Percentiles rank a stretch among this genome's conserved stretches.
Evolutionary conservation across 2,888 invertebrate species (phyloP).

Genomic region (Amitus sp.): DNA sequence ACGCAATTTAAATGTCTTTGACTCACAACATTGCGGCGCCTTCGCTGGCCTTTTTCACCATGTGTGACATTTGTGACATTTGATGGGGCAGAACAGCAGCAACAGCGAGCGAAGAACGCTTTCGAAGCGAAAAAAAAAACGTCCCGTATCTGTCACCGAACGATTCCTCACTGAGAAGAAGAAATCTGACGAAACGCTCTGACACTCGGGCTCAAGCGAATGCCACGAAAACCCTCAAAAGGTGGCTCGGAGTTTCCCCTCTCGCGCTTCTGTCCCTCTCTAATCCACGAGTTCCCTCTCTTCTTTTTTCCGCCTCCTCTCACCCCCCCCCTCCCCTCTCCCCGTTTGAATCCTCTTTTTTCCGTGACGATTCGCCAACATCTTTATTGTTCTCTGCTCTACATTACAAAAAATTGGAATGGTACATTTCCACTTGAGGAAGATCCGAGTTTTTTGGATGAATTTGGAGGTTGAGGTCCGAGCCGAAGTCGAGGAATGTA

Average conservation of each 20-base stretch:
- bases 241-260: not conserved
- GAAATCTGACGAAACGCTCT: slow-evolving; percentile 1
- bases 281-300: not conserved
- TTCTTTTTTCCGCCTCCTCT: not conserved
- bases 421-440: too few relatives aligned
- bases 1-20: not conserved
- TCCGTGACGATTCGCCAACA: too few relatives aligned
- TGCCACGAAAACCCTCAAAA: not conserved
- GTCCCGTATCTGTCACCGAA: slow-evolving; percentile 48
- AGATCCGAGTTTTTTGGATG: too few relatives aligned
- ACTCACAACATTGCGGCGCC: slow-evolving; percentile 1
- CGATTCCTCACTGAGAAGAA: not conserved
- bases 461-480: too few relatives aligned
- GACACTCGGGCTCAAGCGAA: not conserved
- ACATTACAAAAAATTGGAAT: too few relatives aligned
- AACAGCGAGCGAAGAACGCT: too few relatives aligned
- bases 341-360: too few relatives aligned
- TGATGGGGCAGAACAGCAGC: not conserved
- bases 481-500: too few relatives aligned
- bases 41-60: not conserved
- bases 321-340: not conserved
- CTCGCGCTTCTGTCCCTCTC: not conserved
- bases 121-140: slow-evolving; percentile 12
- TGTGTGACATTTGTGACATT: slow-evolving; percentile 3
- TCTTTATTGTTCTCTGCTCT: too few relatives aligned